Conservation (phyloP, 2,797 vertebrate genomes). For the Chiloscyllium punctatum region DNA sequence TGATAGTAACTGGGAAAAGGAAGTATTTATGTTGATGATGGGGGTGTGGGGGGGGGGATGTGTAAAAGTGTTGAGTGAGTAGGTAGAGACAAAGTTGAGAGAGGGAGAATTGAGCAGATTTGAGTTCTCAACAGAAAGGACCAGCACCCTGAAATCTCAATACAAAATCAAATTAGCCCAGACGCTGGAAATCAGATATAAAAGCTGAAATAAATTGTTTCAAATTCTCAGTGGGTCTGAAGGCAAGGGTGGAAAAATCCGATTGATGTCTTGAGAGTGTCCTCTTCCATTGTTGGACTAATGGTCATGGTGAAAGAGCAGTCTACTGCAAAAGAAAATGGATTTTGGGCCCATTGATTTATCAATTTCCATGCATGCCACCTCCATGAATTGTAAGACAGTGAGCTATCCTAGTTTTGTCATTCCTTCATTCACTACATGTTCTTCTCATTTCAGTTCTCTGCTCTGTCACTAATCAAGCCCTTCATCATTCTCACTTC, state of each 20-base stretch:
- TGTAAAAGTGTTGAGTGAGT: too few relatives aligned
- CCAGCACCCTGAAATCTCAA: background rate
- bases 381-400: background rate
- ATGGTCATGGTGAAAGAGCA: background rate
- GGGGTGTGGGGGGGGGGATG: too few relatives aligned
- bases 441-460: background rate
- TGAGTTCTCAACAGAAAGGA: background rate
- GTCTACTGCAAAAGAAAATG: background rate
- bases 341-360: background rate
- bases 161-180: background rate
- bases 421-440: background rate
- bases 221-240: background rate
- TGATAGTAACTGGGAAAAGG: too few relatives aligned
- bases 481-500: background rate
- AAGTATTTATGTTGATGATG: too few relatives aligned
- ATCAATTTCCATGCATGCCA: background rate
- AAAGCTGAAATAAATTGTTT: background rate
- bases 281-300: background rate
- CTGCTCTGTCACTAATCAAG: background rate
- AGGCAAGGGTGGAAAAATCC: background rate
- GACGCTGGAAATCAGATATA: background rate
- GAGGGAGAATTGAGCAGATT: too few relatives aligned
- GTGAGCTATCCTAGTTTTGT: background rate
- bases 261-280: too few relatives aligned
- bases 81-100: too few relatives aligned